Percentiles rank a stretch among this genome's conserved stretches.
Evolutionary conservation across 1,140 invertebrate species (phyloP).

Genomic region (Zelostemma sp.): DNA sequence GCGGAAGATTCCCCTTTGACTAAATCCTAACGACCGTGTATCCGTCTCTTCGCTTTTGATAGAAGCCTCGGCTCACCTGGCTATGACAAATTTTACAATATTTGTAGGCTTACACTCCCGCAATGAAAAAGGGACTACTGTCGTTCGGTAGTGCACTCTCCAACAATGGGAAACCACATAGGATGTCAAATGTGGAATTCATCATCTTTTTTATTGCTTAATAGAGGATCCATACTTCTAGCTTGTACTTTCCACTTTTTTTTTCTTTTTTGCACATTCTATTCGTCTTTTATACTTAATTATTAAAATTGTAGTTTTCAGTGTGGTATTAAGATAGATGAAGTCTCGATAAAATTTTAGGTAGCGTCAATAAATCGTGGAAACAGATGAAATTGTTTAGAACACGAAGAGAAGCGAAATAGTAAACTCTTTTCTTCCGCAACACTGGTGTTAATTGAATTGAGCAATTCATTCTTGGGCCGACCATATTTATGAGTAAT

Average conservation of each 20-base stretch:
- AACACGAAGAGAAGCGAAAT: background rate
- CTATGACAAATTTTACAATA: constrained; percentile 51
- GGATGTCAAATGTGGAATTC: constrained; percentile 44
- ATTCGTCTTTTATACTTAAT: constrained; percentile 18
- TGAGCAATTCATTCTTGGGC: constrained; percentile 32
- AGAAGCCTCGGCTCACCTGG: constrained; percentile 42
- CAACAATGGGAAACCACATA: constrained; percentile 24
- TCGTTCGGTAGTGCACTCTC: constrained; percentile 22
- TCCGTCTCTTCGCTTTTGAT: constrained; percentile 38
- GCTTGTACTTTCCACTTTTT: background rate
- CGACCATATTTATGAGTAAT: constrained; percentile 37
- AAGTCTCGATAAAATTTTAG: no score
- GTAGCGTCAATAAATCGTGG: no score
- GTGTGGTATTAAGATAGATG: no score
- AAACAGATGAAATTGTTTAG: background rate
- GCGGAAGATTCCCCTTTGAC: constrained; percentile 34
- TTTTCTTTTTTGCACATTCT: constrained; percentile 1
- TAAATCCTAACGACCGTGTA: constrained; percentile 40
- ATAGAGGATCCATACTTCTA: constrained; percentile 23
- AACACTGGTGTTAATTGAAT: constrained; percentile 42
- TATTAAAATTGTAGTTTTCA: no score
- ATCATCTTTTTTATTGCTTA: constrained; percentile 39
- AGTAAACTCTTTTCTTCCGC: constrained; percentile 1
- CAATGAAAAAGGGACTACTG: constrained; percentile 9
- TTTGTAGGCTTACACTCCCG: constrained; percentile 29